These are phyloP conservation scores for Drosophila meridiana DNA, from an alignment of 2,888 invertebrate genomes.

Conservation along the genomic window DNA sequence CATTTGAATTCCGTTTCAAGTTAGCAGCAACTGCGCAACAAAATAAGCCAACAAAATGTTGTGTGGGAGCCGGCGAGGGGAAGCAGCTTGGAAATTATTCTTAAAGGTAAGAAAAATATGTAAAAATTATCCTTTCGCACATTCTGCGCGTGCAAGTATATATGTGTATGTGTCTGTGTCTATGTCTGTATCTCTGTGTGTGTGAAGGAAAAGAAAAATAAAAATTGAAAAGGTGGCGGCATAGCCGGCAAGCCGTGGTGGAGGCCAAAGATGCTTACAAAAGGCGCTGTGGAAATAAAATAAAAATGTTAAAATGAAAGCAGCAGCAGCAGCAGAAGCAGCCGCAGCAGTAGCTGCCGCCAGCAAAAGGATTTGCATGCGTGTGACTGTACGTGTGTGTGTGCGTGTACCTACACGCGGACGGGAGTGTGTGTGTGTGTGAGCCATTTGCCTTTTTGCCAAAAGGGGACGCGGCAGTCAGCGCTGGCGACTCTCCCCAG, in stretches of 20 bases:
- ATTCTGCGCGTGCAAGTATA: conserved; percentile 22
- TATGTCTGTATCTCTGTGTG: conserved; percentile 6
- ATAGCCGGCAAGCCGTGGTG: conserved; percentile 47
- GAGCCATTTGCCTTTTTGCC: conserved; percentile 75
- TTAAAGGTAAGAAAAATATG: conserved; percentile 77
- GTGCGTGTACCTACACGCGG: conserved; percentile 26
- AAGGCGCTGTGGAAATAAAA: conserved; percentile 75
- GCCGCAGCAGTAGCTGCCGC: conserved; percentile 70
- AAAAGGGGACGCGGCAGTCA: conserved; percentile 44
- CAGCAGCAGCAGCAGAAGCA: conserved; percentile 53
- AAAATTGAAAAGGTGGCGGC: conserved; percentile 70
- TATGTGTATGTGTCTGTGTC: conserved; percentile 14
- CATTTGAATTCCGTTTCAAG: conserved; percentile 80
- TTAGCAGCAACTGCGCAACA: conserved; percentile 67
- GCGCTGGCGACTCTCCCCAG: conserved; percentile 68
- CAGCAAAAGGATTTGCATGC: conserved; percentile 79
- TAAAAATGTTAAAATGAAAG: conserved; percentile 73
- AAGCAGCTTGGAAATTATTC: conserved; percentile 64
- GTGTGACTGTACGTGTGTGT: conserved; percentile 35
- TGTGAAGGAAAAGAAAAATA: conserved; percentile 47
- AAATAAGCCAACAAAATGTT: conserved; percentile 69
- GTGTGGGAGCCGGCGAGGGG: conserved; percentile 9
- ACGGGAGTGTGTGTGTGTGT: conserved; percentile 28
- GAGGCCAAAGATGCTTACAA: conserved; percentile 76
- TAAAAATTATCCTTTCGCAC: conserved; percentile 73